phyloP scores from a whole-genome alignment of 2,888 invertebrate species.

The Andrena bicolor region DNA sequence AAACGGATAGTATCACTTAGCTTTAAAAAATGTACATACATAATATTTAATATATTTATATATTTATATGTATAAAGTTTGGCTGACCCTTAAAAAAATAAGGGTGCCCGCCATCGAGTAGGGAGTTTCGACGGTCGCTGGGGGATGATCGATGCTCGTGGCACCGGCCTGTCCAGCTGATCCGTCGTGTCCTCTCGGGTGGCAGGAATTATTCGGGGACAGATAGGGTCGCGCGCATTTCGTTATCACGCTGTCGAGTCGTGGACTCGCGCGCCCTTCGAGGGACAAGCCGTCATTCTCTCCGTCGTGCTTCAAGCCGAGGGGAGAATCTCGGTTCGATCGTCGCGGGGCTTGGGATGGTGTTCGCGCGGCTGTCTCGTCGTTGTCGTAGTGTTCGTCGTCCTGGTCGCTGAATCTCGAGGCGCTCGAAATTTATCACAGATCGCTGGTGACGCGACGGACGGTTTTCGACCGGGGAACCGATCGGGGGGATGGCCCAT shows the following conservation, averaged over 20 bases:
- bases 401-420: constrained; percentile 52
- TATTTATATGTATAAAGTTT: constrained; percentile 62
- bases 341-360: constrained; percentile 17
- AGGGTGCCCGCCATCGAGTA: constrained; percentile 48
- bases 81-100: constrained; percentile 71
- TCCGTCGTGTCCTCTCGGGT: constrained; percentile 28
- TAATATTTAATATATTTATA: constrained; percentile 54
- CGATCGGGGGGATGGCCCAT: neutral
- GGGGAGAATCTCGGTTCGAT: neutral
- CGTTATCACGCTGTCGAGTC: constrained; percentile 77
- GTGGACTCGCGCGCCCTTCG: constrained; percentile 59
- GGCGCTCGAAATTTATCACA: constrained; percentile 65
- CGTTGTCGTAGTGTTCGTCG: constrained; percentile 50
- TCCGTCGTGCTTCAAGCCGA: constrained; percentile 12
- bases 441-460: constrained; percentile 61
- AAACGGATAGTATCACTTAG: constrained; percentile 71
- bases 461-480: constrained; percentile 9
- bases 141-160: constrained; percentile 36
- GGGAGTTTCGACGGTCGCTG: constrained; percentile 67
- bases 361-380: constrained; percentile 40
- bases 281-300: constrained; percentile 65
- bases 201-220: constrained; percentile 19
- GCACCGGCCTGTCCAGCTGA: constrained; percentile 19
- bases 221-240: constrained; percentile 72
- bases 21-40: constrained; percentile 72